Conservation (phyloP, 2,113 vertebrate genomes). For the Pelusios castaneus region DNA sequence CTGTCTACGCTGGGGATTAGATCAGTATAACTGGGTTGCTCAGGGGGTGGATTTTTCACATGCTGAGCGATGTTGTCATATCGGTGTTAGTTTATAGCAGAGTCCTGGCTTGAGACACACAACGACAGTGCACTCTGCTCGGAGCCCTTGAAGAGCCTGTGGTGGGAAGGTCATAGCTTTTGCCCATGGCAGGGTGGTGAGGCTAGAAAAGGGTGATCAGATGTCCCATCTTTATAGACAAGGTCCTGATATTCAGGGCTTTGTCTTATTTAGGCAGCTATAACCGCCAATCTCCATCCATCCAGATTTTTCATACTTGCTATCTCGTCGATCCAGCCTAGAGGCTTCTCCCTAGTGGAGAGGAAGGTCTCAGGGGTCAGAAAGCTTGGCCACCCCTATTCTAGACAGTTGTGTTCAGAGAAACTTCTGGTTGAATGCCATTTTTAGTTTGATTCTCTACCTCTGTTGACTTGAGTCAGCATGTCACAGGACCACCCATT, state of each 20-base stretch:
- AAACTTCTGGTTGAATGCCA: neutral
- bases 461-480: neutral
- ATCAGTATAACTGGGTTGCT: neutral
- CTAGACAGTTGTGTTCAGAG: neutral
- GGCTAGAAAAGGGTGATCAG: no score
- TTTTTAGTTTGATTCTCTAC: neutral
- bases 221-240: no score
- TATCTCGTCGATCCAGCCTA: no score
- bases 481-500: neutral
- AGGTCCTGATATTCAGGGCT: no score
- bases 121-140: neutral
- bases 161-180: no score
- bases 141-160: neutral
- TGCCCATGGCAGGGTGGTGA: no score
- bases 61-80: neutral
- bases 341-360: no score
- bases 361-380: no score
- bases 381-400: no score
- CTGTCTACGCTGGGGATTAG: neutral
- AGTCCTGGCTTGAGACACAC: neutral
- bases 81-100: neutral
- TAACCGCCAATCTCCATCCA: no score
- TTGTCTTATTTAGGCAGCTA: no score
- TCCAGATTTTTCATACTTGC: no score
- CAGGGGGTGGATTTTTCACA: neutral